These are phyloP conservation scores for Dascyllus trimaculatus DNA, from an alignment of 2,113 vertebrate genomes.

Conservation along the genomic window DNA sequence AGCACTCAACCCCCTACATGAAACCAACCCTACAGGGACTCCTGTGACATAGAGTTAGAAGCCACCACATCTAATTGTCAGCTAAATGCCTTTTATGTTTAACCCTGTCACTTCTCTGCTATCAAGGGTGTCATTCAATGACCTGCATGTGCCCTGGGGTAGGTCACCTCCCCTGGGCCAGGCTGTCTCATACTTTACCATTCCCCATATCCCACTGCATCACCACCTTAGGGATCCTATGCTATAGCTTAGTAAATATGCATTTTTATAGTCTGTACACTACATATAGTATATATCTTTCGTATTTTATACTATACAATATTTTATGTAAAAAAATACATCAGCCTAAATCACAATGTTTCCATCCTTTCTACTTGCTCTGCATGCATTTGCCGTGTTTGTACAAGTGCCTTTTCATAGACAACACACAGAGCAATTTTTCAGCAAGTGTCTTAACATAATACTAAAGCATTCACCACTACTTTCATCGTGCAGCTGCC, in stretches of 20 bases:
- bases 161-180: slow-evolving; percentile 63
- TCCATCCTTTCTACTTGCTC: background rate
- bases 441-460: slow-evolving; percentile 24
- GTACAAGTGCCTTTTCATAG: background rate
- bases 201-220: background rate
- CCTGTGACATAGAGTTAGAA: slow-evolving; percentile 18
- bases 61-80: slow-evolving; percentile 52
- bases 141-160: slow-evolving; percentile 16
- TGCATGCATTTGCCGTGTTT: background rate
- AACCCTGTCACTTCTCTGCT: slow-evolving; percentile 60
- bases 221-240: background rate
- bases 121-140: slow-evolving; percentile 56
- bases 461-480: slow-evolving; percentile 48
- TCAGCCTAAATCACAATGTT: background rate
- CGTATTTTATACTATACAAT: background rate
- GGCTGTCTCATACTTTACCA: slow-evolving; percentile 19
- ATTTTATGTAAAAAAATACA: background rate
- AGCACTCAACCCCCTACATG: background rate
- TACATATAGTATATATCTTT: background rate
- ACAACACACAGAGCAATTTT: slow-evolving; percentile 18
- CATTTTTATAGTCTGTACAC: background rate
- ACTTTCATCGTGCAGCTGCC: slow-evolving; percentile 45
- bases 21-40: slow-evolving; percentile 16
- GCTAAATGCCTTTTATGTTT: slow-evolving; percentile 63
- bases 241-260: background rate